phyloP scores from a whole-genome alignment of 2,888 invertebrate species.

The Muscina levida region DNA sequence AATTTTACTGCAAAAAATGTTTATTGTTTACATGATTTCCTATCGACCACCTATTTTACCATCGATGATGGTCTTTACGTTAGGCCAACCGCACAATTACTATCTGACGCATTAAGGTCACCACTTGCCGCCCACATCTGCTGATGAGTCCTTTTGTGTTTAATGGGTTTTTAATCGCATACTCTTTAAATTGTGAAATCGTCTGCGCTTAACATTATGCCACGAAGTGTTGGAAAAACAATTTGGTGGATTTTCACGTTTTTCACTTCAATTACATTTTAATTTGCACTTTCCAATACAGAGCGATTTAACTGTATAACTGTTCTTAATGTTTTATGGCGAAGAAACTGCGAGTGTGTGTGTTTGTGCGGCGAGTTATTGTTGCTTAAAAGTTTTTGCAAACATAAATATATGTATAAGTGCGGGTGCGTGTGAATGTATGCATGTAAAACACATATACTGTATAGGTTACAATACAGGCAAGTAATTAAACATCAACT shows the following conservation, averaged over 20 bases:
- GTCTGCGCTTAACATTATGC: neutral
- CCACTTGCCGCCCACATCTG: no score
- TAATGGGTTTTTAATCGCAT: slow-evolving; percentile 8
- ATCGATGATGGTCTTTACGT: no score
- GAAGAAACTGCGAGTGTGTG: slow-evolving; percentile 15
- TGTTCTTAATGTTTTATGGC: slow-evolving; percentile 36
- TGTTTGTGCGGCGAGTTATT: slow-evolving; percentile 1
- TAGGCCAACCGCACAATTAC: no score
- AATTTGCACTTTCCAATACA: slow-evolving; percentile 36
- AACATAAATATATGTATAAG: neutral
- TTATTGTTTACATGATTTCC: no score
- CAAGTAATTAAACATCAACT: slow-evolving; percentile 25
- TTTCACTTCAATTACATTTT: slow-evolving; percentile 52
- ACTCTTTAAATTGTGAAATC: slow-evolving; percentile 23
- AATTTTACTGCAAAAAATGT: no score
- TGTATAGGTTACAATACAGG: neutral
- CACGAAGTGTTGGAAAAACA: slow-evolving; percentile 16
- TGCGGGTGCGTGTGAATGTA: no score
- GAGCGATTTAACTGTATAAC: slow-evolving; percentile 35
- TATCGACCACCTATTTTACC: no score
- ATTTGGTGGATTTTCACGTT: slow-evolving; percentile 38
- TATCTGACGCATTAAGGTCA: neutral
- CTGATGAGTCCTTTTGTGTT: no score
- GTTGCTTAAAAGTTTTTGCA: slow-evolving; percentile 17
- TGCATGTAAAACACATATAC: no score